Conservation (phyloP, 2,113 vertebrate species). For the Arenaria interpres region DNA sequence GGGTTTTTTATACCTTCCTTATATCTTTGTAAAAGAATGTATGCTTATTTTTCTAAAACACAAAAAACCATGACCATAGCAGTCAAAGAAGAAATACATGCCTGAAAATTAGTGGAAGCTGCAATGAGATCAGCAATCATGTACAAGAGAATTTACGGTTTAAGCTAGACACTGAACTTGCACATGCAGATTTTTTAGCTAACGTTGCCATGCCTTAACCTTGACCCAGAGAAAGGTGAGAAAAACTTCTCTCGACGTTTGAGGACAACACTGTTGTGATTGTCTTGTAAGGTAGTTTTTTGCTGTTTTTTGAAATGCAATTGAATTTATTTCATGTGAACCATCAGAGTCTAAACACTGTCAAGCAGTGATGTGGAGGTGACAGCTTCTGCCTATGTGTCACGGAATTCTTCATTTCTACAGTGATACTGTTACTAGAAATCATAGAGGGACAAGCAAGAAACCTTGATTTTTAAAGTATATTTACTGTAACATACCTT, state of each 20-base stretch:
- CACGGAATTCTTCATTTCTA: not conserved
- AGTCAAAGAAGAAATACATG: not conserved
- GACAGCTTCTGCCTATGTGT: not conserved
- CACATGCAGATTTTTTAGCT: not conserved
- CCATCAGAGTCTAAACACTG: not conserved
- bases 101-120: constrained; percentile 44
- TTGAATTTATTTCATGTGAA: not conserved
- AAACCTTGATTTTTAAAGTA: not conserved
- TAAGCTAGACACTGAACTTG: not conserved
- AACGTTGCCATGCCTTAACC: constrained; percentile 11
- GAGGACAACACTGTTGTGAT: not conserved
- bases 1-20: not conserved
- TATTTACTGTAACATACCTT: not conserved
- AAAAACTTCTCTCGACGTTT: not conserved
- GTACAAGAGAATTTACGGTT: not conserved
- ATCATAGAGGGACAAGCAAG: not conserved
- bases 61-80: not conserved
- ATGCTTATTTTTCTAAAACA: not conserved
- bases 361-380: not conserved
- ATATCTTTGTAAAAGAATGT: not conserved
- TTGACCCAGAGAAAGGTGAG: not conserved
- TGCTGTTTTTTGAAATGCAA: not conserved
- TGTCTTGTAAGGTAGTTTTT: not conserved
- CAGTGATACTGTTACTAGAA: not conserved
- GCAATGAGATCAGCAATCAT: not conserved